Percentiles rank a stretch among this genome's conserved stretches.
These are phyloP conservation scores for Chaetodon trifasciatus DNA, from an alignment of 2,797 vertebrate species.

Conservation along the genomic window DNA sequence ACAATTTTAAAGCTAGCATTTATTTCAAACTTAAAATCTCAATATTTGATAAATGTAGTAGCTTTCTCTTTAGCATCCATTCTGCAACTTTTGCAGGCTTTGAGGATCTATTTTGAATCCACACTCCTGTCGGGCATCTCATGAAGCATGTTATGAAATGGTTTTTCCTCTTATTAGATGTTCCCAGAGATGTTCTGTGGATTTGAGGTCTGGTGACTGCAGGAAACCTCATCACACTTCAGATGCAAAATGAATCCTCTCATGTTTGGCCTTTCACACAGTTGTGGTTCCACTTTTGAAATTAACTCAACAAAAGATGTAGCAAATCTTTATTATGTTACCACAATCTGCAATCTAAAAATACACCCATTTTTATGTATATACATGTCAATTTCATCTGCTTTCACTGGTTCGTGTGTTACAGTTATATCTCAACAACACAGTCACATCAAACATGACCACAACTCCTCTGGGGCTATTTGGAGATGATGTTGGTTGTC, in stretches of 20 bases:
- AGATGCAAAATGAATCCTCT: not conserved
- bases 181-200: not conserved
- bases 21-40: not conserved
- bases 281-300: not conserved
- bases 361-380: conserved; percentile 36
- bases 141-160: not conserved
- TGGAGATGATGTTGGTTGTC: conserved; percentile 79
- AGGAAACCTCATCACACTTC: not conserved
- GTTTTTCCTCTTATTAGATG: conserved; percentile 14
- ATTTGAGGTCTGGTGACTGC: conserved; percentile 4
- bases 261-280: not conserved
- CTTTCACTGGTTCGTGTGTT: conserved; percentile 1
- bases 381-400: conserved; percentile 29
- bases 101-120: not conserved
- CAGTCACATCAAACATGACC: not conserved
- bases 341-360: conserved; percentile 37
- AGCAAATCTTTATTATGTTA: conserved; percentile 53
- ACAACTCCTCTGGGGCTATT: conserved; percentile 31
- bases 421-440: not conserved
- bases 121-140: not conserved
- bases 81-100: not conserved
- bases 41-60: not conserved
- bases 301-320: not conserved
- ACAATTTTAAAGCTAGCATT: not conserved
- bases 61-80: not conserved